phyloP scores from a whole-genome alignment of 2,888 invertebrate species.

The Petrophora chlorosata region DNA sequence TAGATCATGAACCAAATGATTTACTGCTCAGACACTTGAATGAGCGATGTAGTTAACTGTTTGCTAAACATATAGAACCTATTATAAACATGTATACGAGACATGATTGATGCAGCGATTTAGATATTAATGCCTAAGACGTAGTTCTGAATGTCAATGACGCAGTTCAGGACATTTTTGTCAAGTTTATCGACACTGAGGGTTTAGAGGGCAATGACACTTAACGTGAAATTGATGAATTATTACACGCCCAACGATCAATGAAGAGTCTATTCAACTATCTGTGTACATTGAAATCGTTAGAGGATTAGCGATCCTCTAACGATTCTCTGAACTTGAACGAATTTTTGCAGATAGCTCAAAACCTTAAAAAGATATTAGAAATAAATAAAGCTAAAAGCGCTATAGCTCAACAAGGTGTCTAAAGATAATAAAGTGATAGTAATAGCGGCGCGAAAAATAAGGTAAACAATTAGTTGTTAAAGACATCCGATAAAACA shows the following conservation, averaged over 20 bases:
- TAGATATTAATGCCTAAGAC: conserved; percentile 8
- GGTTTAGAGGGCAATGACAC: conserved; percentile 5
- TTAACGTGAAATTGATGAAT: conserved; percentile 10
- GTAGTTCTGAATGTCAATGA: conserved; percentile 10
- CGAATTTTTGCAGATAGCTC: neutral
- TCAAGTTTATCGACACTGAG: conserved; percentile 9
- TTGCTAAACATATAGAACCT: conserved; percentile 2
- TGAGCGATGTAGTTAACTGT: conserved; percentile 2
- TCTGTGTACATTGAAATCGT: neutral
- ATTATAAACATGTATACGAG: neutral
- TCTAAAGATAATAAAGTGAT: conserved; percentile 24
- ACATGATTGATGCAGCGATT: conserved; percentile 16
- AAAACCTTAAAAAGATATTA: neutral
- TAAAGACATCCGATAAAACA: conserved; percentile 38
- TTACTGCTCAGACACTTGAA: conserved; percentile 2
- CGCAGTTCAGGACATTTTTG: conserved; percentile 6
- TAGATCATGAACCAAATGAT: conserved; percentile 7
- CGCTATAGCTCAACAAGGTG: conserved; percentile 1
- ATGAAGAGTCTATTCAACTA: conserved; percentile 10
- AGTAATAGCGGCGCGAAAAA: conserved; percentile 24
- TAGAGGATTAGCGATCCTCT: neutral
- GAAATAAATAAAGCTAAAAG: neutral
- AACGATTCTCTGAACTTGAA: neutral
- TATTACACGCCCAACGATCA: conserved; percentile 4
- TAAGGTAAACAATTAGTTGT: conserved; percentile 25